phyloP scores from a whole-genome alignment of 2,888 invertebrate species.

The Temnothorax rugatulus region DNA sequence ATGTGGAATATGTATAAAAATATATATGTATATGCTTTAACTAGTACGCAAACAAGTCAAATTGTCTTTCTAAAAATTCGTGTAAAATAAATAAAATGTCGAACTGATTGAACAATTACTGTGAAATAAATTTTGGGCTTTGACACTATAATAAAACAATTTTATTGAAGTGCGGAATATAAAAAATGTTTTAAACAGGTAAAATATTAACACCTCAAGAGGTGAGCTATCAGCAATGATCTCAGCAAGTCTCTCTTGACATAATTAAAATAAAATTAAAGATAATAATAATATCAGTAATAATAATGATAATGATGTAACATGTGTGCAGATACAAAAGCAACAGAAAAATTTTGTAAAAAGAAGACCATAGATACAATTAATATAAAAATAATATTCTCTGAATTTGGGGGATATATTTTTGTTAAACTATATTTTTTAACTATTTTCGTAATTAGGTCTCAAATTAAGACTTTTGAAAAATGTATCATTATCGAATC shows the following conservation, averaged over 20 bases:
- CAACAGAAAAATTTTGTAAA: neutral
- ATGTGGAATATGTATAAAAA: neutral
- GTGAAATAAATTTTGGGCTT: no score
- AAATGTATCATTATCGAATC: neutral
- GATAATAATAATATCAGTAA: no score
- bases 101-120: no score
- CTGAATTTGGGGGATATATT: neutral
- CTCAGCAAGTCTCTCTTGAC: neutral
- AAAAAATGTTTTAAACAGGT: no score
- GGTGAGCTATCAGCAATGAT: neutral
- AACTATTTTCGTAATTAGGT: neutral
- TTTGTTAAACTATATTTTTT: neutral
- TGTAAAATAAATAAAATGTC: no score
- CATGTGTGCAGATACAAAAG: neutral
- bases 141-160: no score
- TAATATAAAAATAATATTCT: neutral
- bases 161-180: no score
- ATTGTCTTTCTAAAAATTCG: no score
- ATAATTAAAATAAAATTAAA: neutral
- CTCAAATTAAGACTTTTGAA: neutral
- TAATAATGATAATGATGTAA: neutral
- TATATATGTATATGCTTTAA: no score
- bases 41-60: no score
- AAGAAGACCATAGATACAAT: neutral
- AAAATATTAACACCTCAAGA: no score